Percentiles rank a stretch among this genome's conserved stretches.
These are phyloP conservation scores for Peromyscus aztecus DNA, from an alignment of 2,797 vertebrate species.

Conservation along the genomic window DNA sequence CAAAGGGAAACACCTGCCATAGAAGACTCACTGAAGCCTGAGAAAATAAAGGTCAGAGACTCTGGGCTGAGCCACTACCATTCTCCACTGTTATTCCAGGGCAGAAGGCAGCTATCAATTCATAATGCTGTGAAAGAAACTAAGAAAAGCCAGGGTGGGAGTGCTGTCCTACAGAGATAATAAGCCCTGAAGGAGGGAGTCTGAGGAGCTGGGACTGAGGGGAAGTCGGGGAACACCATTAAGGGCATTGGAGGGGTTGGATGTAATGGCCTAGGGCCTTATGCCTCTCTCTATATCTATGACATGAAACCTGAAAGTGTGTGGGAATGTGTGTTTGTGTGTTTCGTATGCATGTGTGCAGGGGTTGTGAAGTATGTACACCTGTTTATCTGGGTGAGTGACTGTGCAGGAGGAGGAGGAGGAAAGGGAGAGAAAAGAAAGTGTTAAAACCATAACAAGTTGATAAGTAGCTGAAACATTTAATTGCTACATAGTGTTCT, in stretches of 20 bases:
- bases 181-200: not conserved
- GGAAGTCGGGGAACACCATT: not conserved
- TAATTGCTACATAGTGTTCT: conserved; percentile 49
- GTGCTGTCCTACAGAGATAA: not conserved
- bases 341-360: not conserved
- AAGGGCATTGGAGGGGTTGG: not conserved
- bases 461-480: conserved; percentile 65
- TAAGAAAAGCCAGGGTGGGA: not conserved
- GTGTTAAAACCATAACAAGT: conserved; percentile 18
- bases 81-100: not conserved
- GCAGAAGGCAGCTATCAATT: not conserved
- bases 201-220: not conserved
- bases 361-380: not conserved
- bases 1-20: conserved; percentile 51
- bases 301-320: not conserved
- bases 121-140: not conserved
- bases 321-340: not conserved
- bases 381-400: not conserved
- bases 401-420: not conserved
- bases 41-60: conserved; percentile 19
- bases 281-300: not conserved
- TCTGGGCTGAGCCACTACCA: not conserved
- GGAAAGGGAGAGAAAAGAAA: conserved; percentile 1
- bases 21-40: not conserved
- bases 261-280: not conserved